phyloP scores from a whole-genome alignment of 2,888 invertebrate genomes.

The Cotesia congregata region DNA sequence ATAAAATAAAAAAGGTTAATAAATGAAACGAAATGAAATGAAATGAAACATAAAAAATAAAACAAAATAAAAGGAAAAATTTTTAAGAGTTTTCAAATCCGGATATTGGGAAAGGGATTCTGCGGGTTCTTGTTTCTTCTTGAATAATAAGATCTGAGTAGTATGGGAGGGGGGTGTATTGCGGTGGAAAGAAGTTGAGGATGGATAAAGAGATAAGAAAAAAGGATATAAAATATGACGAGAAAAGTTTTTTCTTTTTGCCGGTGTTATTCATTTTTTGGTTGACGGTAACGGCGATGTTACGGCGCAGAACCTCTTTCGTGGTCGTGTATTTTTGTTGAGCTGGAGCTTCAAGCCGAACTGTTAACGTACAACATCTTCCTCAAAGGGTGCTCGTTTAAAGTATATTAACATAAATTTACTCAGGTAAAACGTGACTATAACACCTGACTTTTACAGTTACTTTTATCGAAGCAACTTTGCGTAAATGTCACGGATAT shows the following conservation, averaged over 20 bases:
- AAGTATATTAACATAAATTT: slow-evolving; percentile 64
- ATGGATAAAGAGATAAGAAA: slow-evolving; percentile 25
- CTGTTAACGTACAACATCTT: slow-evolving; percentile 53
- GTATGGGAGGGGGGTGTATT: background rate
- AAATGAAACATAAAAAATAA: background rate
- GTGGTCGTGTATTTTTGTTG: slow-evolving; percentile 3
- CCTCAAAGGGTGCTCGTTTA: slow-evolving; percentile 49
- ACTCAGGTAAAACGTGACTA: slow-evolving; percentile 52
- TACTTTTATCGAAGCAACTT: slow-evolving; percentile 60
- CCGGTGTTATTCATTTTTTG: background rate
- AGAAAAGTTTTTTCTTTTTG: slow-evolving; percentile 12
- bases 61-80: slow-evolving; percentile 14
- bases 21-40: background rate
- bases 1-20: background rate
- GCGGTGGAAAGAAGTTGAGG: background rate
- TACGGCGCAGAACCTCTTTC: slow-evolving; percentile 21
- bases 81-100: slow-evolving; percentile 10
- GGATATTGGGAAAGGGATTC: slow-evolving; percentile 19
- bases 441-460: slow-evolving; percentile 64
- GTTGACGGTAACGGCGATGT: slow-evolving; percentile 7
- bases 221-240: slow-evolving; percentile 9
- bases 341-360: background rate
- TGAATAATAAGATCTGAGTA: slow-evolving; percentile 8
- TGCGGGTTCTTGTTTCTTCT: slow-evolving; percentile 2
- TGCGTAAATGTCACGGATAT: slow-evolving; percentile 53